Base-by-base conservation (phyloP, 2,797 vertebrate species). In the Chanos chanos region DNA sequence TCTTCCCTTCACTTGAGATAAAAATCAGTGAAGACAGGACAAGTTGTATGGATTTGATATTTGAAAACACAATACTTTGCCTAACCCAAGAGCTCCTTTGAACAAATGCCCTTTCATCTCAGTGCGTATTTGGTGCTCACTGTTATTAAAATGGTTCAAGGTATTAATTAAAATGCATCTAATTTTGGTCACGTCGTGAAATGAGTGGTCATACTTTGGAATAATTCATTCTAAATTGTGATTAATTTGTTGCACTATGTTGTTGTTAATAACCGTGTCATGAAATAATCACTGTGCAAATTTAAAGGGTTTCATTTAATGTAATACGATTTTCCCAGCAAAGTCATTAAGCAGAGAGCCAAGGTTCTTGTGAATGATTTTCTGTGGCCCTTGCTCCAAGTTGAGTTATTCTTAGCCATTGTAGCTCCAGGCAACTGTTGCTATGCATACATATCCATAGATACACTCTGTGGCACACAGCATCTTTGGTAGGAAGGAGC, bases 401-500 rank as follows among this genome's bases (percentile, higher is more conserved):
- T 75, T 31, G 8, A 81, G 87, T 87, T 92, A 91, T 92, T 90
- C 85, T 88, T 93, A 91, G 91, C 88, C 86, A 86, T 85, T 83
- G 89, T 85, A 87, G 81, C 89, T 87, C 79, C 61, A 61, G 90
- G 92, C 88, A 91, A 89, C 89, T 83, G 90, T 93, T 92, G 84
- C 89, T 86, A 78, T 86, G 90, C 78, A 71, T 81, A 75, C 80
- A 87, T 85, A 91, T 87, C 84, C 85, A 84, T 77, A 90, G 86
- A 89, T 85, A 88, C 52, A 68, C 70, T 77, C 68, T 67, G 61
- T 78, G 73, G 78, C 74, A 51, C 70, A 74, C 50, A 73, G 54
- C 67, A 79, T 62, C 59, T 78, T 73, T 83, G 25, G 5, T 41
- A 18, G 57, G 56, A 58, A 65, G 43, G 73, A 27, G 7, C 40